Evolutionary conservation across 2,797 vertebrate genomes (phyloP), one percentile per base, ranked within the genome.

Genomic region (Oreochromis grahami): DNA sequence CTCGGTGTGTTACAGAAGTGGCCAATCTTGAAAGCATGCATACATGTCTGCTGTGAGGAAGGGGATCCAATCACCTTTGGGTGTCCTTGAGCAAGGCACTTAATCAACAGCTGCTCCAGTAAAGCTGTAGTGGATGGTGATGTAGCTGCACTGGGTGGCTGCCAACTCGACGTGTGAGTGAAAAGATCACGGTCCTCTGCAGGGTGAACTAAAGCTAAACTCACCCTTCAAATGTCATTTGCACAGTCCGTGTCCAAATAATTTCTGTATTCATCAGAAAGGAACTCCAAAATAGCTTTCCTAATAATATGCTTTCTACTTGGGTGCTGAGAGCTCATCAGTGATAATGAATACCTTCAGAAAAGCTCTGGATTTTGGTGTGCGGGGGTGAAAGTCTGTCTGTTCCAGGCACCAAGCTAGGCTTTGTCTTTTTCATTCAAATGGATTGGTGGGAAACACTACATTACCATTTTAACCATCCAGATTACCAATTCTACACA

Each of bases 21-120:
- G 53, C 65, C 51, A 77, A 80, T 82, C 56, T 26, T 14, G 13
- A 68, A 77, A 32, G 58, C n/a, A 5, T 45, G 72, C 56, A 0
- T n/a, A 12, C 50, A 58, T 70, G 45, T 56, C 21, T 38, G 65
- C 34, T 11, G 70, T 36, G 21, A 24, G 50, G 84, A 45, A 34
- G 60, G 82, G 9, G 29, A 68, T 21, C 50, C 83, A 51, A 41
- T 90, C 82, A 88, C 70, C 76, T 82, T 14, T 60, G 80, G 10
- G 15, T 76, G 88, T 89, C 79, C 43, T 88, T 91, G 81, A 92
- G 88, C 79, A 92, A 92, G 85, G 87, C 86, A 88, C 87, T 86
- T 87, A 77, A 88, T 88, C 87, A 88, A 15, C 88, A 86, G 83
- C 89, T 84, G 80, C 82, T 79, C 32, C 72, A 14, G 52, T n/a